Base-by-base conservation (phyloP, 2,888 invertebrate species). In the Ptilodon capucinus region DNA sequence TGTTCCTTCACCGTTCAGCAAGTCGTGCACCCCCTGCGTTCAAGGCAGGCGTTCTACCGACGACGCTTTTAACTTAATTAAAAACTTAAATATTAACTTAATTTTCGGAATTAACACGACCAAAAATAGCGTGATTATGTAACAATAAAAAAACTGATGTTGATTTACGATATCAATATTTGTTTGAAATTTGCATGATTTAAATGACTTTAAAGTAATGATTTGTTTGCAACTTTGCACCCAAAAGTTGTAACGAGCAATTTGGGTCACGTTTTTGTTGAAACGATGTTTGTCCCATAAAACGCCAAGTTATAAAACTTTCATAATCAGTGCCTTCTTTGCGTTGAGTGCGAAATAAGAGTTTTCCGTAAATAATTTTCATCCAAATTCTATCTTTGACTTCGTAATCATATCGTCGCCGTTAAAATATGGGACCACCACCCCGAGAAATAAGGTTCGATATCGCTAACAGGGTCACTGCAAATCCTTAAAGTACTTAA, bases 401-500 rank as follows among this genome's bases (percentile, higher is more conserved):
- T 85, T 70, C 62, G 78, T 79, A 82, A 86, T 83, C 79, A 71
- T 60, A 68, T 68, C 53, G 47, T 34, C 45, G 60, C 60, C 57
- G 50, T 51, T 62, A 57, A 52, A 73, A 79, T 79, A 76, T 76
- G 59, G 71, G 64, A 72, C 76, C 70, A 71, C n/a, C n/a, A 74
- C 57, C 35, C 56, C 46, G 46, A 50, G 47, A 44, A 61, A 74
- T 84, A 87, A 79, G 79, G 86, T 76, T 68, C 72, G 67, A 68
- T 81, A 74, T 84, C 54, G 72, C 57, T 54, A 64, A 69, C 44
- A 57, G 48, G 64, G 57, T 57, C 61, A 68, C 51, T 63, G 62
- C 62, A 78, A 85, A 85, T 86, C 80, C 81, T 78, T 83, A 76
- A 81, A 86, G 87, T 90, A 86, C 89, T 88, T 90, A 89, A 89